phyloP scores from a whole-genome alignment of 2,888 invertebrate species.

The Coecobrya sp. region DNA sequence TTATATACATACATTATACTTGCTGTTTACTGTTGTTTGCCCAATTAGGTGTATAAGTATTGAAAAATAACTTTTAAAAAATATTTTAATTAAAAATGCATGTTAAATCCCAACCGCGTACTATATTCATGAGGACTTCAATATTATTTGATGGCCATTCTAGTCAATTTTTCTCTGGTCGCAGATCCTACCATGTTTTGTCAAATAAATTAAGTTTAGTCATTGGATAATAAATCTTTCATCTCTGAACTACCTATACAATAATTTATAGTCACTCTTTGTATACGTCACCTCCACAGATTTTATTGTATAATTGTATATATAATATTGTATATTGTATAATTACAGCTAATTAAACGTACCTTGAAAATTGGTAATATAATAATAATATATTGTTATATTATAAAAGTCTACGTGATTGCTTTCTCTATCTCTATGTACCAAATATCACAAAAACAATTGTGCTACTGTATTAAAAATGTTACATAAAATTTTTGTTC shows the following conservation, averaged over 20 bases:
- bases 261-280: not conserved
- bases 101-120: not conserved
- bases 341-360: no score
- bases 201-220: not conserved
- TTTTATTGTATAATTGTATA: no score
- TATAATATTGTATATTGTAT: no score
- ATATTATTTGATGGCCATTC: not conserved
- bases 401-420: no score
- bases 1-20: no score
- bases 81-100: not conserved
- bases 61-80: not conserved
- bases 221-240: not conserved
- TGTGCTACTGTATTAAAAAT: no score
- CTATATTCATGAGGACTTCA: not conserved
- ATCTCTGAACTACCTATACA: not conserved
- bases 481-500: no score
- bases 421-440: no score
- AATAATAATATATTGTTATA: no score
- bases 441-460: no score
- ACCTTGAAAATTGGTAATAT: no score
- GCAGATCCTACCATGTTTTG: not conserved
- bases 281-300: not conserved
- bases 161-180: no score
- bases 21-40: constrained; percentile 5
- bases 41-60: not conserved